A percentile compares a stretch with the other conserved stretches of the same genome.
Evolutionary conservation across 2,113 vertebrate genomes (phyloP).

Genomic region (Mungos mungo): DNA sequence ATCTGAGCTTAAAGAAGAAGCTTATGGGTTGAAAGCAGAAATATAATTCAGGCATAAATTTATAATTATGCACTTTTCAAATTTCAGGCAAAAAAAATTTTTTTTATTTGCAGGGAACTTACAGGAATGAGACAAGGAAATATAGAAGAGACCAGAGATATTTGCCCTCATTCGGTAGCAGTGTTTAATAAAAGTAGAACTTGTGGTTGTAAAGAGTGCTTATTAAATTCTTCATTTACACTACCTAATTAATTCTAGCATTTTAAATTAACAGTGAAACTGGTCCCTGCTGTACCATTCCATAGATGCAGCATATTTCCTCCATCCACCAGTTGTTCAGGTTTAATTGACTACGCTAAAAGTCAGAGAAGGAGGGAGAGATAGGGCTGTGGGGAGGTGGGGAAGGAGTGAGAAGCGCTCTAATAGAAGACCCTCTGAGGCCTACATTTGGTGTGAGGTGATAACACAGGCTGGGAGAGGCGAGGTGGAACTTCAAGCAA

Average conservation of each 20-base stretch:
- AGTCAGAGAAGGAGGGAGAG: slow-evolving; percentile 71
- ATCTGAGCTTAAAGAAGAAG: slow-evolving; percentile 83
- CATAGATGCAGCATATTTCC: slow-evolving; percentile 86
- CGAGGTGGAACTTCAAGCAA: slow-evolving; percentile 47
- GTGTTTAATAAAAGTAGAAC: slow-evolving; percentile 89
- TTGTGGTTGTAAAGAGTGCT: slow-evolving; percentile 90
- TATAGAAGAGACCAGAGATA: slow-evolving; percentile 79
- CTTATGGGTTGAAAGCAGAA: slow-evolving; percentile 82
- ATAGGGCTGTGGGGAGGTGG: slow-evolving; percentile 22
- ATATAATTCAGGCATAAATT: slow-evolving; percentile 81
- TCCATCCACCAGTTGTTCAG: slow-evolving; percentile 87
- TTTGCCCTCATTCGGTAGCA: slow-evolving; percentile 83
- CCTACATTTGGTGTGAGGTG: slow-evolving; percentile 20
- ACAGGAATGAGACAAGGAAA: slow-evolving; percentile 78
- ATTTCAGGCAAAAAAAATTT: slow-evolving; percentile 70
- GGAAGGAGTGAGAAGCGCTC: not conserved
- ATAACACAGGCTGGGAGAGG: slow-evolving; percentile 43
- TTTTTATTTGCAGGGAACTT: slow-evolving; percentile 77
- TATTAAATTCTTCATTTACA: slow-evolving; percentile 92
- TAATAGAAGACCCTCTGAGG: not conserved
- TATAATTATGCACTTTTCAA: slow-evolving; percentile 75
- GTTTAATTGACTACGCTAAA: slow-evolving; percentile 88
- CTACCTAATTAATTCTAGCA: slow-evolving; percentile 92
- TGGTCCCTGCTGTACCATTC: slow-evolving; percentile 90
- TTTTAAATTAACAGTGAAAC: slow-evolving; percentile 93